Conservation (phyloP, 2,888 invertebrate genomes). For the Brassicogethes aeneus region DNA sequence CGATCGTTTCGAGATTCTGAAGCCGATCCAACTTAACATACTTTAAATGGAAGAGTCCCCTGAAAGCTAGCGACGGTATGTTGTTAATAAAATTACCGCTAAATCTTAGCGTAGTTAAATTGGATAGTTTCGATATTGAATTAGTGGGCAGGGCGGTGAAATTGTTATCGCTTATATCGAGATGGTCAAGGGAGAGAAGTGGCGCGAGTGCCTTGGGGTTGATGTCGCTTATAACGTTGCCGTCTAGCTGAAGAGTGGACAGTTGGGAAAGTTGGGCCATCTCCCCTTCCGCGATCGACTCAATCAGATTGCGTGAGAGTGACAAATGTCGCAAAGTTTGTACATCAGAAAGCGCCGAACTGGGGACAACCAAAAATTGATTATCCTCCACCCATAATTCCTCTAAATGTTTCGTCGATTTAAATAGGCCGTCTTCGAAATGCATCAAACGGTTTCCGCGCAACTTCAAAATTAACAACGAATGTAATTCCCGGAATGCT, state of each 20-base stretch:
- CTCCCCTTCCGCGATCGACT: constrained; percentile 60
- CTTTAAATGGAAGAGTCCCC: constrained; percentile 73
- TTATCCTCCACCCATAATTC: constrained; percentile 70
- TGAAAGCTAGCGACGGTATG: constrained; percentile 68
- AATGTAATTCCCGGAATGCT: constrained; percentile 70
- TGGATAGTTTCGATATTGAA: constrained; percentile 66
- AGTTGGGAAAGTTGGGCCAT: constrained; percentile 65
- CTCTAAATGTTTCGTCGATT: constrained; percentile 59
- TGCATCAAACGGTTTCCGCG: constrained; percentile 68
- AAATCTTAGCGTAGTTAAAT: constrained; percentile 65
- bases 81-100: constrained; percentile 70
- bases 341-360: constrained; percentile 56
- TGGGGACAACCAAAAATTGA: constrained; percentile 68
- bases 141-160: constrained; percentile 68
- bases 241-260: constrained; percentile 59
- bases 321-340: constrained; percentile 63
- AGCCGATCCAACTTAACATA: constrained; percentile 64
- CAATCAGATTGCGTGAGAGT: constrained; percentile 70
- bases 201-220: constrained; percentile 67
- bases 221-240: constrained; percentile 67
- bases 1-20: constrained; percentile 58
- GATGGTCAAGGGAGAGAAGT: constrained; percentile 58
- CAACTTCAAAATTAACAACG: constrained; percentile 64
- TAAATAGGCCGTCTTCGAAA: constrained; percentile 62
- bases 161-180: constrained; percentile 76